Conservation (phyloP, 1,140 invertebrate genomes). For the Ptiloglossa arizonensis region DNA sequence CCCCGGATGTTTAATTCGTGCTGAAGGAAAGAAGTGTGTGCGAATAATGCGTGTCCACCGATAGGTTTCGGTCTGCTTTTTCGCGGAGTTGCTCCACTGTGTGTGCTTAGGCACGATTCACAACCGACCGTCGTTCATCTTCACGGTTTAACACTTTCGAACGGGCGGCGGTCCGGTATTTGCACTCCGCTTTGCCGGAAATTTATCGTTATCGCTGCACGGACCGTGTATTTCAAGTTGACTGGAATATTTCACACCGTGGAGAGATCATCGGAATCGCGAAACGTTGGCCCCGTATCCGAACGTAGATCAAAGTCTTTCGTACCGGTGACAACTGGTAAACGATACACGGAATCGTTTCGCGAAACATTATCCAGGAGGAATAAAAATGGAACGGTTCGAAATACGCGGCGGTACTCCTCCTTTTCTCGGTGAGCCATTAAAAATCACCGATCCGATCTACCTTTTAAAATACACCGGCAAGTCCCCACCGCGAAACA, state of each 20-base stretch:
- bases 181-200: not conserved
- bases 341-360: too few species aligned
- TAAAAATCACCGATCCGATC: slow-evolving; percentile 37
- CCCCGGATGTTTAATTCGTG: not conserved
- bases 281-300: not conserved
- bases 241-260: not conserved
- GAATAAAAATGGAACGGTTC: too few species aligned
- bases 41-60: too few species aligned
- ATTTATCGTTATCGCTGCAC: slow-evolving; percentile 31
- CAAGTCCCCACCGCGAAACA: slow-evolving; percentile 31
- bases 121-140: slow-evolving; percentile 30
- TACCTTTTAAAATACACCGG: slow-evolving; percentile 36
- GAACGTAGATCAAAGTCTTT: not conserved
- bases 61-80: not conserved
- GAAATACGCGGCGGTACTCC: too few species aligned
- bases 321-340: too few species aligned
- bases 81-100: not conserved
- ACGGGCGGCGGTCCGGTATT: slow-evolving; percentile 1
- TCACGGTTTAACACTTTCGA: slow-evolving; percentile 47
- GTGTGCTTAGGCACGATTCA: slow-evolving; percentile 17
- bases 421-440: too few species aligned
- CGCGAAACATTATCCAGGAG: too few species aligned
- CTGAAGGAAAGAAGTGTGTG: not conserved
- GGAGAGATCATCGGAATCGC: not conserved
- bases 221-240: not conserved